Evolutionary conservation across 1,140 invertebrate species (phyloP), one percentile per base, ranked within the genome.

Genomic region (Maniola jurtina): DNA sequence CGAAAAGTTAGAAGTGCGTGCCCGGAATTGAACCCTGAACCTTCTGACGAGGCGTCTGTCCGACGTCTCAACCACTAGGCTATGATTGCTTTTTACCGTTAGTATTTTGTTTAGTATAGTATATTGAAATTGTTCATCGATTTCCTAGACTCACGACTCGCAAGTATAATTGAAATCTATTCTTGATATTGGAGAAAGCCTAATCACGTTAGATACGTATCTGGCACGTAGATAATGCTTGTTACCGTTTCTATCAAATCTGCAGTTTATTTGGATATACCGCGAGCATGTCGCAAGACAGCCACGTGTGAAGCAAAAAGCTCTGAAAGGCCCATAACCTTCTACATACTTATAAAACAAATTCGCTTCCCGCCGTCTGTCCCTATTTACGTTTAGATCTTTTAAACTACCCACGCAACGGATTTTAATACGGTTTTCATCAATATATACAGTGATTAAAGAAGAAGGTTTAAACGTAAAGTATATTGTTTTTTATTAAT

Each of bases 91-190:
- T 7, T 25, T 11, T 52, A 16, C 48, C 48, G 48, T 52, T 52
- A 52, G 25, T 25, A 25, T 25, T 2, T 25, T 25, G 25, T 25
- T n/a, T n/a, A n/a, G 25, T 25, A 25, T 1, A 25, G 4, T 25
- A 25, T 25, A 59, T 59, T 64, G 14, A 64, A 57, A 52, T 59
- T 65, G 63, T 59, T 25, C 50, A 34, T 56, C 50, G 33, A 65
- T 58, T 59, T 47, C 47, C 63, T 10, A 52, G 11, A 40, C 61
- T 63, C 61, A 63, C 50, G 61, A 63, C 61, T 63, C 11, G 38
- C 48, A 63, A 33, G 14, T 56, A 57, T 64, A 47, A 52, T 52
- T 65, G 56, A 65, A 65, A 65, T 5, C 52, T 63, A 63, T 63
- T 40, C 61, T 45, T 40, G 9, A 63, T 56, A 63, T 35, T 63